Conservation (phyloP, 2,797 vertebrate species). For the Schizopygopsis pylzovi region DNA sequence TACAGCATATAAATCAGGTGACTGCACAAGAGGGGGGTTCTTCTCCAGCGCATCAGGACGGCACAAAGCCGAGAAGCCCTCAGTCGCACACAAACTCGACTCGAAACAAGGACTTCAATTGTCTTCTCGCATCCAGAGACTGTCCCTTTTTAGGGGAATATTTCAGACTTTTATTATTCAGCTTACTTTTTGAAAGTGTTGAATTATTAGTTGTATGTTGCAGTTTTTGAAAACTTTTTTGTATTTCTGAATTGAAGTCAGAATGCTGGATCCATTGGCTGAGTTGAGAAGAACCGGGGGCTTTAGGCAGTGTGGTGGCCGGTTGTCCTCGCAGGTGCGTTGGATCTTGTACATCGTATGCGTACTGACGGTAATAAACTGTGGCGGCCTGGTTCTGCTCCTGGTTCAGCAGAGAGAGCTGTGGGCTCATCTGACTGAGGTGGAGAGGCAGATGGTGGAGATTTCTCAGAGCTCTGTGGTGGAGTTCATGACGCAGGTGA, state of each 20-base stretch:
- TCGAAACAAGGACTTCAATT: conserved; percentile 69
- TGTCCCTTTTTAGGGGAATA: conserved; percentile 25
- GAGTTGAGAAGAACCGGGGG: conserved; percentile 67
- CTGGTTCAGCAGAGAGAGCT: conserved; percentile 86
- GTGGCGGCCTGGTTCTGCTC: conserved; percentile 84
- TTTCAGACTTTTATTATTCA: background rate
- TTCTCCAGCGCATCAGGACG: conserved; percentile 56
- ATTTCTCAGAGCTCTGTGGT: conserved; percentile 76
- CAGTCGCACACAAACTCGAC: conserved; percentile 51
- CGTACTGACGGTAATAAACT: conserved; percentile 81
- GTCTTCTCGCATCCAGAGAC: conserved; percentile 63
- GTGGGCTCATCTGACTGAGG: conserved; percentile 70
- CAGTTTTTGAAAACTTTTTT: background rate
- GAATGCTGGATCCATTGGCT: conserved; percentile 47
- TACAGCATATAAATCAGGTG: conserved; percentile 85
- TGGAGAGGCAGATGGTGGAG: conserved; percentile 71
- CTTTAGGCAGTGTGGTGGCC: conserved; percentile 75
- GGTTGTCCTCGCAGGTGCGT: conserved; percentile 76
- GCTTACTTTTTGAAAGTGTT: background rate
- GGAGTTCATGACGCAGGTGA: conserved; percentile 78
- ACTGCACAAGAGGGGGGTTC: conserved; percentile 76
- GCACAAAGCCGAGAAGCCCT: conserved; percentile 62
- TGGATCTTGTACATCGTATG: conserved; percentile 79
- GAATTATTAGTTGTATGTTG: background rate
- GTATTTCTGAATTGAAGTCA: conserved; percentile 15